Evolutionary conservation across 2,888 invertebrate genomes (phyloP).

Genomic region (Sarcophaga caerulescens): DNA sequence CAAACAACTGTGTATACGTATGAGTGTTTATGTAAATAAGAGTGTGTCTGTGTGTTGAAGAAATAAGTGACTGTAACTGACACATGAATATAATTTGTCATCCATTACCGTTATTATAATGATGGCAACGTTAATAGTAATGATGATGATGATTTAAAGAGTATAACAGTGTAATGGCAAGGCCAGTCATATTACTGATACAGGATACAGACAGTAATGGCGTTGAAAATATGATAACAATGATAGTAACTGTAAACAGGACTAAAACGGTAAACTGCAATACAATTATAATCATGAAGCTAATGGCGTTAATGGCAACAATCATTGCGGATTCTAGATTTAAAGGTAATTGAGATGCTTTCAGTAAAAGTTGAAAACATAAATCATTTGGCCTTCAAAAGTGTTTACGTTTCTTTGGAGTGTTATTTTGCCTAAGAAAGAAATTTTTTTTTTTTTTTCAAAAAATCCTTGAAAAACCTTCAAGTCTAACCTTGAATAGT

Average conservation of each 20-base stretch:
- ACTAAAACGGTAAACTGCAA: not conserved
- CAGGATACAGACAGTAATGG: not conserved
- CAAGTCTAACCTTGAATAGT: too few relatives aligned
- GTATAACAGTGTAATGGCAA: not conserved
- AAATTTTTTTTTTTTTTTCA: too few relatives aligned
- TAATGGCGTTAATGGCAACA: not conserved
- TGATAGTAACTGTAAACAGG: not conserved
- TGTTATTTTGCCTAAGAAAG: too few relatives aligned
- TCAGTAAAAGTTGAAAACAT: too few relatives aligned
- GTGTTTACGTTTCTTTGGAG: too few relatives aligned
- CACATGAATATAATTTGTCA: constrained; percentile 48
- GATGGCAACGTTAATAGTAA: constrained; percentile 8
- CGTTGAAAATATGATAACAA: not conserved
- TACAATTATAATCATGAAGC: not conserved
- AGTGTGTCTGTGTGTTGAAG: constrained; percentile 1
- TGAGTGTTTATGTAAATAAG: not conserved
- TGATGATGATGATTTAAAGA: not conserved
- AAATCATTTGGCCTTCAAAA: too few relatives aligned
- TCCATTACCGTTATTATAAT: constrained; percentile 44
- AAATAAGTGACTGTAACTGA: constrained; percentile 14
- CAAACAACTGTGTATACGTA: too few relatives aligned
- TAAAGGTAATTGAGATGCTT: too few relatives aligned
- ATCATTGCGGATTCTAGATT: not conserved
- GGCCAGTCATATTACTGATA: constrained; percentile 1
- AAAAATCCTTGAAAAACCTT: too few relatives aligned